These are phyloP conservation scores for Rhinolophus sinicus DNA, from an alignment of 2,113 vertebrate genomes.

Conservation along the genomic window DNA sequence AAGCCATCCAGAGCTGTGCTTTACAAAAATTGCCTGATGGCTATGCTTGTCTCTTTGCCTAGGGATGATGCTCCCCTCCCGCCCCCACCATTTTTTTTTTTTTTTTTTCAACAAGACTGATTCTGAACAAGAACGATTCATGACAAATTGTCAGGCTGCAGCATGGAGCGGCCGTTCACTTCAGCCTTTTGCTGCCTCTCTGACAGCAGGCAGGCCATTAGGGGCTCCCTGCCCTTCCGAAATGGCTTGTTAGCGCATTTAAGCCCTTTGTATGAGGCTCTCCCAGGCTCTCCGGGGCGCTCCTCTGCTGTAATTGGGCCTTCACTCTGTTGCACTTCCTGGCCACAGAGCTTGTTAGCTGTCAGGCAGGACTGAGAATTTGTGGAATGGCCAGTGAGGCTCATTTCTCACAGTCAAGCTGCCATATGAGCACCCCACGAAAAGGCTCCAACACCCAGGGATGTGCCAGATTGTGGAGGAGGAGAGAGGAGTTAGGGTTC, in stretches of 20 bases:
- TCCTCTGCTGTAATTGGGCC: conserved; percentile 62
- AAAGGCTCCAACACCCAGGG: neutral
- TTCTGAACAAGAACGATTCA: neutral
- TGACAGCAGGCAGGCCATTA: conserved; percentile 66
- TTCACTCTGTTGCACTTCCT: conserved; percentile 35
- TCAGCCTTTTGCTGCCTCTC: conserved; percentile 28
- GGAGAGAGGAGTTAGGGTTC: neutral
- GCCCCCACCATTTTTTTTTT: neutral
- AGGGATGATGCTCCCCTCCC: neutral
- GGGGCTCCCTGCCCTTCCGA: conserved; percentile 54
- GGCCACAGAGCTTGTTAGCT: conserved; percentile 66
- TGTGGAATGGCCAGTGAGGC: neutral
- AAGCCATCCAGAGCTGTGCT: neutral
- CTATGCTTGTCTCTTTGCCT: neutral
- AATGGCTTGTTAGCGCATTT: conserved; percentile 65
- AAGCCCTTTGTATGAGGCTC: conserved; percentile 56
- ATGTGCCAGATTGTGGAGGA: neutral
- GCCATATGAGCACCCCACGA: neutral
- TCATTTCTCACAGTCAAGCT: neutral
- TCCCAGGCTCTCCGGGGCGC: neutral
- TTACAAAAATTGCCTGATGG: neutral
- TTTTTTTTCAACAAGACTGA: neutral
- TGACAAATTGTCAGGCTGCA: neutral
- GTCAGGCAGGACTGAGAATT: conserved; percentile 35
- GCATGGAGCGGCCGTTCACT: neutral